Conservation (phyloP, 2,888 invertebrate species). For the Phanerotoma sp. region DNA sequence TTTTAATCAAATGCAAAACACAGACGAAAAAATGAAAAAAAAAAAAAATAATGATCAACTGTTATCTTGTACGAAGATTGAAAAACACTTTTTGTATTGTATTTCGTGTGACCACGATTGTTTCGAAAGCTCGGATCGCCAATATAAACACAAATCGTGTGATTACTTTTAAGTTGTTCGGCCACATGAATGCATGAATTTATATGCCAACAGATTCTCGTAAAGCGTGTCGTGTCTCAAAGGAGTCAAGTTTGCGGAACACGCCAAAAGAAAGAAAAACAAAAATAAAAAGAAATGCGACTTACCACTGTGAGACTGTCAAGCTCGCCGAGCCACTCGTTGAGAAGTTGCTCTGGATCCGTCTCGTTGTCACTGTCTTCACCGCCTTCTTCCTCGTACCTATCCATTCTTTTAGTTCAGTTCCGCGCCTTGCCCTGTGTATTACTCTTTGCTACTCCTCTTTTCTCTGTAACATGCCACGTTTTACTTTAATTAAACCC, state of each 20-base stretch:
- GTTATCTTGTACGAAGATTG: too few species aligned
- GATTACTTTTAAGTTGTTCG: too few species aligned
- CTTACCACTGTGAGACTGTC: constrained; percentile 74
- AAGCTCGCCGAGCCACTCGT: constrained; percentile 78
- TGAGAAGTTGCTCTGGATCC: constrained; percentile 74
- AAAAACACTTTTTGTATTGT: too few species aligned
- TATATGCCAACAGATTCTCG: background rate
- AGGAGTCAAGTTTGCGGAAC: background rate
- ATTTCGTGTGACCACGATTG: too few species aligned
- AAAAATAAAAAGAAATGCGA: constrained; percentile 33
- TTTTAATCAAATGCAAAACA: too few species aligned
- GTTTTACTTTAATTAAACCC: constrained; percentile 3
- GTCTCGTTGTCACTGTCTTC: constrained; percentile 67
- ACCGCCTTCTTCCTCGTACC: constrained; percentile 58
- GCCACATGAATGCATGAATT: too few species aligned
- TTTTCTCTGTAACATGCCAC: constrained; percentile 11
- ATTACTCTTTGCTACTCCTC: background rate
- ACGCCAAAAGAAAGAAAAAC: background rate
- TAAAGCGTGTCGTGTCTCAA: background rate
- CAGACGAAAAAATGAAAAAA: too few species aligned
- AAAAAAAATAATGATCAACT: too few species aligned
- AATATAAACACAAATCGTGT: too few species aligned
- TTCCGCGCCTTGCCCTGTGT: background rate
- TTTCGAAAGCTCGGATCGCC: too few species aligned
- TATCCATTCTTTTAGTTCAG: constrained; percentile 44